Base-by-base conservation (phyloP, 2,113 vertebrate species). In the Anhinga rufa region DNA sequence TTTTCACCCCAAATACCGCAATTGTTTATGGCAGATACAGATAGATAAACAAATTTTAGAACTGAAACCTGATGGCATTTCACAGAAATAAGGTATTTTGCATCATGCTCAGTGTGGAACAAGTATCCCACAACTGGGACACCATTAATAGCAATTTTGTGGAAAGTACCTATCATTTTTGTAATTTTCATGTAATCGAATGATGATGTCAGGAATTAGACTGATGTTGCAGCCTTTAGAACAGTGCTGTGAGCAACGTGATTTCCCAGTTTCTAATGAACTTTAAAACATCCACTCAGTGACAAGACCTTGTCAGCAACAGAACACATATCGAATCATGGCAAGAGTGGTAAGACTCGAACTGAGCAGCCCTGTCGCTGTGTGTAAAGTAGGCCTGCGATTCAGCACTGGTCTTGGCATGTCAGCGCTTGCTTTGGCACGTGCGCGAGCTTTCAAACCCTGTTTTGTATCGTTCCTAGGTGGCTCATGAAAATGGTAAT, bases 281-380 rank as follows among this genome's bases (percentile, higher is more conserved):
- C 31, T 78, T 78, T 4, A 74, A 21, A 55, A 51, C 24, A 34
- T 17, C 6, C 18, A 5, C 26, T 49, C 12, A 7, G 64, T 22
- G 21, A n/a, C 26, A 55, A 55, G n/a, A n/a, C 21, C 26, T 40
- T 38, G 22, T 48, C n/a, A 51, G 90, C 58, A 51, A 14, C 19
- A 71, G 65, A 54, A 25, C 0, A 7, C 0, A 0, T 4, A 5
- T 5, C 3, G 40, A 36, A 17, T 38, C 14, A 3, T 9, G 2
- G 2, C 44, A 17, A 16, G 70, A 66, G 24, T 2, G 28, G 21
- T 12, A 46, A 15, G 20, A 25, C n/a, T 2, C 21, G 49, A 64
- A 24, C 28, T n/a, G 77, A 81, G 44, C 68, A 66, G 22, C 22
- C 15, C 25, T 12, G 5, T 21, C 21, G 38, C 54, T 52, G 17